These are phyloP conservation scores for Crocidura indochinensis DNA, from an alignment of 2,797 vertebrate genomes.

Conservation along the genomic window DNA sequence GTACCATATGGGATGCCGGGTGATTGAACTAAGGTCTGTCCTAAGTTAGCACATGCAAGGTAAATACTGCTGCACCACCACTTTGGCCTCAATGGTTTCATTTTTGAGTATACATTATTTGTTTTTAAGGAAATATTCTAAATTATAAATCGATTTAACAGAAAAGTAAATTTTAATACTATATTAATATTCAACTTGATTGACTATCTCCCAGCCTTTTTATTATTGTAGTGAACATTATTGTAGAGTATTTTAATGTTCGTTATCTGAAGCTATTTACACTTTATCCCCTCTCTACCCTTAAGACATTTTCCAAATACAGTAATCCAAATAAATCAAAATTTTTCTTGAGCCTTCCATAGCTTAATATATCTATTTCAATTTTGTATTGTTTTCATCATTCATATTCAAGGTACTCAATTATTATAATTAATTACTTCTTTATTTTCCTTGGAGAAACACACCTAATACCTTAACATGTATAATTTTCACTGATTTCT, in stretches of 20 bases:
- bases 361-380: neutral
- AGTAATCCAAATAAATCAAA: neutral
- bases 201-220: neutral
- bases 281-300: neutral
- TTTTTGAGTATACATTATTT: neutral
- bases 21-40: too few species aligned
- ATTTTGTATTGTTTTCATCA: neutral
- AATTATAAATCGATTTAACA: neutral
- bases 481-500: neutral
- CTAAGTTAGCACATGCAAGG: too few species aligned
- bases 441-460: slow-evolving; percentile 12
- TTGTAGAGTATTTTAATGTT: neutral
- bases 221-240: neutral
- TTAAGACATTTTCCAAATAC: neutral
- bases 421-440: neutral
- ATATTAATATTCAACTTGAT: neutral
- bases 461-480: neutral
- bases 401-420: neutral
- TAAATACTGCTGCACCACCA: too few species aligned
- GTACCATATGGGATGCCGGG: too few species aligned
- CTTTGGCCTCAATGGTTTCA: too few species aligned
- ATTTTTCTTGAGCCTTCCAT: neutral
- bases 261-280: neutral
- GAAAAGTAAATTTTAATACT: neutral
- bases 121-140: neutral